A percentile compares a stretch with the other conserved stretches of the same genome.
phyloP scores from a whole-genome alignment of 2,888 invertebrate species.

The Rhabditoides inermis region DNA sequence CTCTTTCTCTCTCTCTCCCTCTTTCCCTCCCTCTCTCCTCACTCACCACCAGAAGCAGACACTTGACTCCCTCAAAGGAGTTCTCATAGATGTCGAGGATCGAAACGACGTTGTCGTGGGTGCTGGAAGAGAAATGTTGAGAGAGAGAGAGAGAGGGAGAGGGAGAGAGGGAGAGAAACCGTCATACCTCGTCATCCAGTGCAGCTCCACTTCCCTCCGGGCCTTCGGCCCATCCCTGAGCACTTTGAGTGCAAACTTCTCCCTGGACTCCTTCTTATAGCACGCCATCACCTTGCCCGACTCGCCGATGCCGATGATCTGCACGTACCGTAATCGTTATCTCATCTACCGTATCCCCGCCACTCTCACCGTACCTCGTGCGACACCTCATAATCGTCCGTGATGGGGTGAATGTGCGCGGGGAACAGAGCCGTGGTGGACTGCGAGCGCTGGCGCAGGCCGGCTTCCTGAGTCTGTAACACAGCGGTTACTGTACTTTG shows the following conservation, averaged over 20 bases:
- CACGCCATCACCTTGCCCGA: conserved; percentile 98
- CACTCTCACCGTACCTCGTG: conserved; percentile 31
- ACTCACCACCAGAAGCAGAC: conserved; percentile 86
- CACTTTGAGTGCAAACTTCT: conserved; percentile 84
- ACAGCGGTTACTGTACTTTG: neutral
- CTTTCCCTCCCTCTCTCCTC: too few relatives aligned
- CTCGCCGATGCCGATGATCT: conserved; percentile 88
- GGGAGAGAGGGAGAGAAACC: neutral
- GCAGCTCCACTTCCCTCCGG: conserved; percentile 84
- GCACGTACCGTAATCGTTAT: too few relatives aligned
- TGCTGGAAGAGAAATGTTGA: conserved; percentile 59
- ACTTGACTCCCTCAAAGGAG: conserved; percentile 77
- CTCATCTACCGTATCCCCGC: too few relatives aligned
- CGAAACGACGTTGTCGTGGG: conserved; percentile 84
- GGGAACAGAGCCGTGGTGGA: conserved; percentile 31
- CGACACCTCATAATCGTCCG: conserved; percentile 49
- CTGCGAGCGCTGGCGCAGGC: conserved; percentile 19
- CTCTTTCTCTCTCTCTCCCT: too few relatives aligned
- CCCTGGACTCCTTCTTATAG: conserved; percentile 67
- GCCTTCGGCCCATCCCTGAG: conserved; percentile 85
- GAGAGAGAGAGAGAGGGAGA: neutral
- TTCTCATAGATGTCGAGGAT: conserved; percentile 91
- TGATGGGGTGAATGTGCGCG: conserved; percentile 40
- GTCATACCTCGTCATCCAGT: conserved; percentile 69
- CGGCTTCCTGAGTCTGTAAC: conserved; percentile 28